These are phyloP conservation scores for Glyptemys insculpta DNA, from an alignment of 2,797 vertebrate genomes.

Conservation along the genomic window DNA sequence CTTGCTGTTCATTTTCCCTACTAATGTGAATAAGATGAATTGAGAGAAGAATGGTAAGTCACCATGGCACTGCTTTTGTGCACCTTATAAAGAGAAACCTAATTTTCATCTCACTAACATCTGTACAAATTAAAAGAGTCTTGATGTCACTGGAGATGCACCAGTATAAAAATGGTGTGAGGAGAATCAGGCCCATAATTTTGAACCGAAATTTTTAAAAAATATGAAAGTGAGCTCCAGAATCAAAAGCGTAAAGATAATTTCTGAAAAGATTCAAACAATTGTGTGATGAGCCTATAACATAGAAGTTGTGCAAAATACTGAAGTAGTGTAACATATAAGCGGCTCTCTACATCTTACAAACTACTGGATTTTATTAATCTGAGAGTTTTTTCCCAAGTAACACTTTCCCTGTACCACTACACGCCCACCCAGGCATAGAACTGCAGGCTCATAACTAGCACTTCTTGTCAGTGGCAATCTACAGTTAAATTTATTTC, in stretches of 20 bases:
- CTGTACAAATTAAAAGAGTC: neutral
- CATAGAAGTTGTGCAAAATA: neutral
- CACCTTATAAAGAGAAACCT: neutral
- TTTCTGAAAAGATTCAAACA: neutral
- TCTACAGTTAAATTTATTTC: constrained; percentile 39
- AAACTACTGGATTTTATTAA: neutral
- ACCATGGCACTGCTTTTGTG: neutral
- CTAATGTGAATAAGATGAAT: neutral
- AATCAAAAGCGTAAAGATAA: neutral
- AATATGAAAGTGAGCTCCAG: neutral
- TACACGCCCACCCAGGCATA: neutral
- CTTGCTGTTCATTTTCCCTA: neutral
- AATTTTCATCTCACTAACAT: neutral
- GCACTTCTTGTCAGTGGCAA: neutral
- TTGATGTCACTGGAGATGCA: neutral
- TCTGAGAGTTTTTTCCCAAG: neutral
- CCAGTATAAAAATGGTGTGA: neutral
- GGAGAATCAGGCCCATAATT: neutral
- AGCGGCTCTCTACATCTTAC: neutral
- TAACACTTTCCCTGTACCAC: neutral
- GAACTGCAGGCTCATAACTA: neutral
- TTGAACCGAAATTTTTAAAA: neutral
- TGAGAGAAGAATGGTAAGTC: neutral
- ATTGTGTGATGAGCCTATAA: neutral
- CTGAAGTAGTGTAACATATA: neutral